These are phyloP conservation scores for Eupithecia vulgata DNA, from an alignment of 2,888 invertebrate species.

Conservation along the genomic window DNA sequence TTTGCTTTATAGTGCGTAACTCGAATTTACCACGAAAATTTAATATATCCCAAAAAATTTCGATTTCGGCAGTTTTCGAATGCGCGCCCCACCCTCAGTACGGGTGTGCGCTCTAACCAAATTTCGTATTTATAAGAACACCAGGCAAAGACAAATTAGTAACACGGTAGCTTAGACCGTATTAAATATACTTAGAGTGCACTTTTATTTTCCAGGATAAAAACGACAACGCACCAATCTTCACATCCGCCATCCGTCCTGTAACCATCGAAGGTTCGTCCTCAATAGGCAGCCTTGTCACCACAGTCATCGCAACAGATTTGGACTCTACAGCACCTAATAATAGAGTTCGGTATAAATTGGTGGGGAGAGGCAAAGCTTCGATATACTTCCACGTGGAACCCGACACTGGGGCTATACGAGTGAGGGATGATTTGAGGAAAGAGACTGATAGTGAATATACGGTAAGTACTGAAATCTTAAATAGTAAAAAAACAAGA, in stretches of 20 bases:
- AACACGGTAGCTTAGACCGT: not conserved
- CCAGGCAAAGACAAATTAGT: too few relatives aligned
- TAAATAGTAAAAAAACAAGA: too few relatives aligned
- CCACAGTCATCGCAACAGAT: conserved; percentile 91
- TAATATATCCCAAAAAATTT: too few relatives aligned
- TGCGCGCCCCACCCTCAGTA: too few relatives aligned
- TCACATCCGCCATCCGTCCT: conserved; percentile 91
- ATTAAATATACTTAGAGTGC: not conserved
- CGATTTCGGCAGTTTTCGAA: too few relatives aligned
- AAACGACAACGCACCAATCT: conserved; percentile 94
- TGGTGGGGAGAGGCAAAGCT: conserved; percentile 92
- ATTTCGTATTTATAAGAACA: too few relatives aligned
- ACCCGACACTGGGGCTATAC: conserved; percentile 91
- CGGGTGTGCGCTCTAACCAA: too few relatives aligned
- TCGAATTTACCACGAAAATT: too few relatives aligned
- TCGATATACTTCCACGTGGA: conserved; percentile 94
- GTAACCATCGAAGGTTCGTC: conserved; percentile 93
- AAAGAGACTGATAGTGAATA: conserved; percentile 95
- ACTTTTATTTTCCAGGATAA: conserved; percentile 85
- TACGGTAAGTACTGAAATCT: conserved; percentile 82
- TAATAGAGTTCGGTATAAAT: conserved; percentile 91
- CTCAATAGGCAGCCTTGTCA: conserved; percentile 91
- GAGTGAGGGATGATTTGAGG: conserved; percentile 91
- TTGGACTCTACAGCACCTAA: conserved; percentile 93
- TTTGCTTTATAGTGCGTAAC: too few relatives aligned